Evolutionary conservation across 2,797 vertebrate genomes (phyloP).

Genomic region (Enteromius treurensis): DNA sequence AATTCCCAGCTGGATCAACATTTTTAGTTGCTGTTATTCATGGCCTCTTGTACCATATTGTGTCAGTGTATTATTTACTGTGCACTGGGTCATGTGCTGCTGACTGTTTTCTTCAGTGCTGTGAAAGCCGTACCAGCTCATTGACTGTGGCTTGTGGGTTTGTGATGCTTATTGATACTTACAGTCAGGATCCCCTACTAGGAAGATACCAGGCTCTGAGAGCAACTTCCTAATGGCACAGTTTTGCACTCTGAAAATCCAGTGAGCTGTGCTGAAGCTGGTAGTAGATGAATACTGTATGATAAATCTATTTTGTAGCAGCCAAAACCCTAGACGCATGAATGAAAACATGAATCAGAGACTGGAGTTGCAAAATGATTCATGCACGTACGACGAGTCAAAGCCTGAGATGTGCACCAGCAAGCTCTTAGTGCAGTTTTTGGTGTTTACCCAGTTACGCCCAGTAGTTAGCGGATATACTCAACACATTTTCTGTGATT

Average conservation of each 20-base stretch:
- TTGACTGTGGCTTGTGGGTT: slow-evolving; percentile 18
- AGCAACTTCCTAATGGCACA: slow-evolving; percentile 11
- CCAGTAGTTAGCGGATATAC: not conserved
- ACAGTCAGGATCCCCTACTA: slow-evolving; percentile 5
- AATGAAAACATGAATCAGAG: slow-evolving; percentile 36
- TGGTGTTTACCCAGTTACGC: not conserved
- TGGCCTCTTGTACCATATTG: not conserved
- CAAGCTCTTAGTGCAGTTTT: not conserved
- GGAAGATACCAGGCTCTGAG: slow-evolving; percentile 16
- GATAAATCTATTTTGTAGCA: slow-evolving; percentile 26
- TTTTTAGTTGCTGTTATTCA: not conserved
- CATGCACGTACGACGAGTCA: not conserved
- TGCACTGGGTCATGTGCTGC: not conserved
- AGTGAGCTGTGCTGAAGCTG: slow-evolving; percentile 21
- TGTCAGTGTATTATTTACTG: not conserved
- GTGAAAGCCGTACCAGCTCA: not conserved
- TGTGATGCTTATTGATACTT: slow-evolving; percentile 14
- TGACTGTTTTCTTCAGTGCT: not conserved
- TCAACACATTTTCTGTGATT: slow-evolving; percentile 16
- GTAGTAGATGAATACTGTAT: slow-evolving; percentile 29
- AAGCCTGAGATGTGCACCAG: not conserved
- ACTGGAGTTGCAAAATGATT: slow-evolving; percentile 14
- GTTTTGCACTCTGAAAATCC: not conserved
- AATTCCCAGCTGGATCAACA: not conserved
- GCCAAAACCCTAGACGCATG: slow-evolving; percentile 29